Base-by-base conservation (phyloP, 2,888 invertebrate species). In the Exephanes ischioxanthus region DNA sequence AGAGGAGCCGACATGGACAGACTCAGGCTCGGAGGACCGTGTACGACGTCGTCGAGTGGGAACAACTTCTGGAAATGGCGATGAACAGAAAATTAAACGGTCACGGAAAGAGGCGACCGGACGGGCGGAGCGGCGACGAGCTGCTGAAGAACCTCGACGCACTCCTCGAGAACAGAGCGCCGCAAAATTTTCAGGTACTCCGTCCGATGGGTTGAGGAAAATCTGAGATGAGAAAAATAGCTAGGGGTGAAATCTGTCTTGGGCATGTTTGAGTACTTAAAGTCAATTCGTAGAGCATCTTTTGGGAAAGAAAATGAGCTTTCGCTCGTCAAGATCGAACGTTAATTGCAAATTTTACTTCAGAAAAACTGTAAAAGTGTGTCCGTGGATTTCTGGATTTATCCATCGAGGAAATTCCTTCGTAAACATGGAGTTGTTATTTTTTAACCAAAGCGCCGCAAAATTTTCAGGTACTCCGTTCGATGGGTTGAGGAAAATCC, bases 31-130 rank as follows among this genome's bases (percentile, higher is more conserved):
- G 76, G 82, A 89, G 78, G 66, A 88, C 89, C 61, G 86, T 89
- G 22, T 88, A 89, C 84, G 90, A 93, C 37, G 91, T 90, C 63
- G 92, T 95, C 66, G 94, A 95, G 55, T 96, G 95, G 95, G 94
- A 95, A 88, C 94, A 95, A 90, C 92, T 96, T 86, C 94, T 95
- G 90, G 95, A 95, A 90, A 94, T 95, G 92, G 95, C 96, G 61
- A 92, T 95, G 87, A 94, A 95, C 94, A 94, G 95, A 92, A 95
- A 95, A 94, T 95, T 93, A 88, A 92, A 88, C 48, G 88, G 86
- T 88, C 82, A 61, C 63, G 87, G 80, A 86, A 87, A 77, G 61
- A 83, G 82, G n/a, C 53, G 81, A 80, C 30, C 75, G 53, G 87
- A 86, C 71, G 89, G 75, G 11, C 77, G 71, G 51, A 48, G 26